Evolutionary conservation across 2,113 vertebrate species (phyloP).

Genomic region (Mungos mungo): DNA sequence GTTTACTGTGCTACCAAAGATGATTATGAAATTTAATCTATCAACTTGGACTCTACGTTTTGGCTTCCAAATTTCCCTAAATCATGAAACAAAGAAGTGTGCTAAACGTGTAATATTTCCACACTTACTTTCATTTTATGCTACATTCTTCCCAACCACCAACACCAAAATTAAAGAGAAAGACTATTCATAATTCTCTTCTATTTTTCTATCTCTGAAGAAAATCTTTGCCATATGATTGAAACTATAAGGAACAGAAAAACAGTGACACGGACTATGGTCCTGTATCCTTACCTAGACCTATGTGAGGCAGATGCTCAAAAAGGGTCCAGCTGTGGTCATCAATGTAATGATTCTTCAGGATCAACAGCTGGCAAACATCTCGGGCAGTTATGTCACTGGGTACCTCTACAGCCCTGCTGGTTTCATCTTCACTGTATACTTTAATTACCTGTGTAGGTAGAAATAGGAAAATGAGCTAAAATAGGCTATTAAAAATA

Average conservation of each 20-base stretch:
- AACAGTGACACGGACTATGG: background rate
- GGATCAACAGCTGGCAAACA: conserved; percentile 94
- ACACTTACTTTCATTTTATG: background rate
- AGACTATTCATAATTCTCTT: background rate
- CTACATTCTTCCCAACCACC: background rate
- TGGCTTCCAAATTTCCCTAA: background rate
- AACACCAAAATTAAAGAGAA: background rate
- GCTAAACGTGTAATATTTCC: background rate
- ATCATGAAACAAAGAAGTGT: background rate
- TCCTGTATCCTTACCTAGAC: conserved; percentile 84
- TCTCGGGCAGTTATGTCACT: conserved; percentile 94
- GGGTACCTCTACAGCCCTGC: conserved; percentile 94
- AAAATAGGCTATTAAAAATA: background rate
- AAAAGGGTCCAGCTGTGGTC: conserved; percentile 98
- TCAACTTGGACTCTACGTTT: background rate
- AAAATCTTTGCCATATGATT: background rate
- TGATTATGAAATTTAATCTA: background rate
- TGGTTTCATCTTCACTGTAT: conserved; percentile 95
- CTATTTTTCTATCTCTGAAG: background rate
- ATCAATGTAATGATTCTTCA: conserved; percentile 95
- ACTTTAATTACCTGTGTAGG: conserved; percentile 97
- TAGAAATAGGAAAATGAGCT: conserved; percentile 82
- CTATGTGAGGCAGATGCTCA: conserved; percentile 86
- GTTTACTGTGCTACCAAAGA: background rate
- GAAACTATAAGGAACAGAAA: background rate